Percentiles rank a stretch among this genome's conserved stretches.
Evolutionary conservation across 2,797 vertebrate genomes (phyloP).

Genomic region (Steatocranus sp.): DNA sequence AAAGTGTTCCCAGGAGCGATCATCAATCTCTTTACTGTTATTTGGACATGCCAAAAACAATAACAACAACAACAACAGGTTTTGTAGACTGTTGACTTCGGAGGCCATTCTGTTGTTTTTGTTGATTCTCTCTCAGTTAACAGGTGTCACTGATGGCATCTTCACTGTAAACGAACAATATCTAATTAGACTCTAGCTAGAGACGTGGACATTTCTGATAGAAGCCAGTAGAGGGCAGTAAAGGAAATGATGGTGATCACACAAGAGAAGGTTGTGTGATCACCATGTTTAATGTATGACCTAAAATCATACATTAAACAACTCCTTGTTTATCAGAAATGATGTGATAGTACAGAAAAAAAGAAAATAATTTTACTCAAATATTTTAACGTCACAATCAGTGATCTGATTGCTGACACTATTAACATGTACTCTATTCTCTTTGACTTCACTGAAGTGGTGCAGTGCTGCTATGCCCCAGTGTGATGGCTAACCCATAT

Average conservation of each 20-base stretch:
- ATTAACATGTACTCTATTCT: background rate
- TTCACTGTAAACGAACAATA: background rate
- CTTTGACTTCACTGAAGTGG: background rate
- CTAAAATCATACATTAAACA: background rate
- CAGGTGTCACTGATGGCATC: background rate
- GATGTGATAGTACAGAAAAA: background rate
- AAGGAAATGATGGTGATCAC: background rate
- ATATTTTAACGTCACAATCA: background rate
- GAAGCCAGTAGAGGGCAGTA: background rate
- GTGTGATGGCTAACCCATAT: no score
- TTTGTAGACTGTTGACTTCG: background rate
- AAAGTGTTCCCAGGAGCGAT: background rate
- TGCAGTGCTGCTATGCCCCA: background rate
- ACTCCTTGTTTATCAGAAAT: background rate
- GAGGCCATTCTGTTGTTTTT: background rate
- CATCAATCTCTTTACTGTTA: no score
- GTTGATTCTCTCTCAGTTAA: background rate
- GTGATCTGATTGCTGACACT: background rate
- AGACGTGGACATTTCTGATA: background rate
- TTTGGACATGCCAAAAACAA: background rate
- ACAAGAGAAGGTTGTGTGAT: background rate
- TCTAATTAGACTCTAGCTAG: background rate
- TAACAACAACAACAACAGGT: background rate
- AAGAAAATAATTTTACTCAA: background rate
- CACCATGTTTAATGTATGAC: no score